Percentiles rank a stretch among this genome's conserved stretches.
phyloP scores from a whole-genome alignment of 2,113 vertebrate genomes.

The human (Homo sapiens) region GRCh38 chr14:84347501-84348000 shows the following conservation, averaged over 20 bases:
- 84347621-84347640: not conserved
- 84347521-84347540: not conserved
- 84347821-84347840: accelerated
- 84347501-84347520: not conserved
- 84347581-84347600: not conserved
- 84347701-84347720: not conserved
- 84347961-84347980: not conserved
- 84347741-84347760: not conserved
- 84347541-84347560: not conserved
- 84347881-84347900: not conserved
- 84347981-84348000: not conserved
- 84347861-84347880: not conserved
- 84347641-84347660: not conserved
- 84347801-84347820: not conserved
- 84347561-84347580: not conserved
- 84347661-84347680: not conserved
- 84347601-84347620: not conserved
- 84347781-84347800: not conserved
- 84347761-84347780: not conserved
- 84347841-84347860: not conserved
- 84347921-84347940: not conserved
- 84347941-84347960: not conserved
- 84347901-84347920: not conserved
- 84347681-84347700: not conserved
- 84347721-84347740: not conserved